phyloP scores from a whole-genome alignment of 92 coral and sea anemone genomes.

The Palythoa heliodiscus region DNA sequence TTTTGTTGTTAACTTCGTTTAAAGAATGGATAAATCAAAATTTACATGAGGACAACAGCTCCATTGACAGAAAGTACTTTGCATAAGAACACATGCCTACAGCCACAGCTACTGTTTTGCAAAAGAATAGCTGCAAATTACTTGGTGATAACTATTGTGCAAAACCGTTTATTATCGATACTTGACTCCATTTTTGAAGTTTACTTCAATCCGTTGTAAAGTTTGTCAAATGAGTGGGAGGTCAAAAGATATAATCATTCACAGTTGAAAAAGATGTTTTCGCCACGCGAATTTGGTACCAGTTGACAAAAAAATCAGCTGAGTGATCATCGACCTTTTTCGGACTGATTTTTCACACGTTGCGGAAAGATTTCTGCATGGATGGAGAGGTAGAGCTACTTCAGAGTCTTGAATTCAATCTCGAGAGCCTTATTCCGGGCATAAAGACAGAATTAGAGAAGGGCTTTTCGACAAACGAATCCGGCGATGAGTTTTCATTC shows the following conservation, averaged over 20 bases:
- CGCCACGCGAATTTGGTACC: constrained; percentile 14
- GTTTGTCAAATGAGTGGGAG: constrained; percentile 31
- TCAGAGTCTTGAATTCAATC: constrained; percentile 41
- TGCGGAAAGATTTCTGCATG: constrained; percentile 47
- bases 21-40: background rate
- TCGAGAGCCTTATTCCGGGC: constrained; percentile 41
- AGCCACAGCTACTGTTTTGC: constrained; percentile 37
- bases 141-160: constrained; percentile 43
- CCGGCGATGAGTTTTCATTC: constrained; percentile 22
- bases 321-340: background rate
- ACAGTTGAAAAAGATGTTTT: constrained; percentile 7
- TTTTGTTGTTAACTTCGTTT: background rate
- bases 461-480: constrained; percentile 15
- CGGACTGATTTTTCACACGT: background rate
- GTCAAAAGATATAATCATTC: constrained; percentile 10
- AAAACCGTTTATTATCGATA: constrained; percentile 33
- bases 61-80: constrained; percentile 37
- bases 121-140: constrained; percentile 47
- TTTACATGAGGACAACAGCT: constrained; percentile 36
- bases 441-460: constrained; percentile 30
- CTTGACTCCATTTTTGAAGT: constrained; percentile 40
- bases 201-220: constrained; percentile 28
- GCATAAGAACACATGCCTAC: constrained; percentile 29
- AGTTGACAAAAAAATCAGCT: constrained; percentile 34
- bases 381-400: constrained; percentile 46